Base-by-base conservation (phyloP, 2,113 vertebrate species). In the Apteryx mantelli region DNA sequence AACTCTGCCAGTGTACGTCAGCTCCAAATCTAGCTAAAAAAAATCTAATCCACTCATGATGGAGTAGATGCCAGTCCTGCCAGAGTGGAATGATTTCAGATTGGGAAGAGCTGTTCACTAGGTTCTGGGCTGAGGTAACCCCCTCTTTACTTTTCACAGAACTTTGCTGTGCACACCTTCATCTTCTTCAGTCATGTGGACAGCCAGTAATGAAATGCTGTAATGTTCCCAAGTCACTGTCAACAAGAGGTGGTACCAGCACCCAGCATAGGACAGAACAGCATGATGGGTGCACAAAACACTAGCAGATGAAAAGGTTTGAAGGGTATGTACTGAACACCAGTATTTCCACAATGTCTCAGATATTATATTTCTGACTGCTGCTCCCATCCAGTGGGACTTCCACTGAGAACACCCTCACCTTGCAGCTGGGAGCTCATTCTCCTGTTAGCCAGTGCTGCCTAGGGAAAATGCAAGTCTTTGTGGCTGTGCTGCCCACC, bases 371-470 rank as follows among this genome's bases (percentile, higher is more conserved):
- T 34, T 60, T 34, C 56, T 60, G 56, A 60, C 30, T 69, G 46
- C 20, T 34, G 44, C 30, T 66, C 19, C 16, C 6, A 32, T 76
- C n/a, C 44, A 53, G 73, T 5, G 21, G 71, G 56, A 28, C 4
- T 11, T 56, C 18, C 4, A 28, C 5, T 5, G 36, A 28, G 38
- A 90, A n/a, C 19, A 48, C 17, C 13, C 28, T 30, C 28, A 60
- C 11, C 2, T 1, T 1, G 6, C 9, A 25, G 0, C 11, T 88
- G 46, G 19, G 16, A 8, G 10, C 20, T 95, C 4, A 0, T n/a
- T 78, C 6, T 86, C 11, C 38, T 66, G 20, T 16, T 58, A 15
- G 4, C 46, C 69, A 20, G 28, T n/a, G 50, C 32, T n/a, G 61
- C 48, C 34, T 80, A n/a, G 40, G 40, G 86, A 58, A 77, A 77